Conservation (phyloP, 2,113 vertebrate species). For the Ploceus nigricollis region DNA sequence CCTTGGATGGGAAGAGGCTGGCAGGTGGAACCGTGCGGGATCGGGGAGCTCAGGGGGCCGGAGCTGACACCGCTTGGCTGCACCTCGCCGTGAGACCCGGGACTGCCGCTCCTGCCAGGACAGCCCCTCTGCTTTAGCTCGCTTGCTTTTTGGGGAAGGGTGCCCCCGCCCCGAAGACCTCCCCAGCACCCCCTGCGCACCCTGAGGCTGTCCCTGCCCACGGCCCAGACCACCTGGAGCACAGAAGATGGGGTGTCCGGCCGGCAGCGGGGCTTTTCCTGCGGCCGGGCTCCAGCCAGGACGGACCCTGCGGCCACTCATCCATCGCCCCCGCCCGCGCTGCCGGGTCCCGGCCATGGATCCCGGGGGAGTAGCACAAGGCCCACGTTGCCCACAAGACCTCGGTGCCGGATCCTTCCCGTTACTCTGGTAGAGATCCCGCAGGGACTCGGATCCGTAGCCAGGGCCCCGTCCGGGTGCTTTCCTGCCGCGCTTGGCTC, state of each 20-base stretch:
- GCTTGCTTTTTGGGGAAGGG: slow-evolving; percentile 5
- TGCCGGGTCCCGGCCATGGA: background rate
- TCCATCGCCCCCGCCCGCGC: background rate
- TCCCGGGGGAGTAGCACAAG: background rate
- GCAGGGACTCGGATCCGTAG: background rate
- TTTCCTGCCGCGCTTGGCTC: background rate
- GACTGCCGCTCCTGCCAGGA: background rate
- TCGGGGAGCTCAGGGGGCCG: background rate
- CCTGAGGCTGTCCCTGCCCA: background rate
- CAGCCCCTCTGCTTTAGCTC: slow-evolving; percentile 28
- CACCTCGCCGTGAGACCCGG: background rate
- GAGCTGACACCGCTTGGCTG: background rate
- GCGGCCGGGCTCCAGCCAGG: slow-evolving; percentile 9
- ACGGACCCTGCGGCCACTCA: background rate
- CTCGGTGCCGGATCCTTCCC: background rate
- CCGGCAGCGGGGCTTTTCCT: background rate
- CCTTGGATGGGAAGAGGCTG: background rate
- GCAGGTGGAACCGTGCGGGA: background rate
- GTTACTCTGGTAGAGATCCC: background rate
- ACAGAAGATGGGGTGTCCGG: slow-evolving; percentile 56
- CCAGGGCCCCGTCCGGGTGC: background rate
- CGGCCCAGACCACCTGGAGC: background rate
- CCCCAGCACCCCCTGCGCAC: background rate
- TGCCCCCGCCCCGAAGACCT: background rate
- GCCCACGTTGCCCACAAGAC: background rate